Percentiles rank a stretch among this genome's conserved stretches.
These are phyloP conservation scores for Arothron firmamentum DNA, from an alignment of 2,113 vertebrate species.

Conservation along the genomic window DNA sequence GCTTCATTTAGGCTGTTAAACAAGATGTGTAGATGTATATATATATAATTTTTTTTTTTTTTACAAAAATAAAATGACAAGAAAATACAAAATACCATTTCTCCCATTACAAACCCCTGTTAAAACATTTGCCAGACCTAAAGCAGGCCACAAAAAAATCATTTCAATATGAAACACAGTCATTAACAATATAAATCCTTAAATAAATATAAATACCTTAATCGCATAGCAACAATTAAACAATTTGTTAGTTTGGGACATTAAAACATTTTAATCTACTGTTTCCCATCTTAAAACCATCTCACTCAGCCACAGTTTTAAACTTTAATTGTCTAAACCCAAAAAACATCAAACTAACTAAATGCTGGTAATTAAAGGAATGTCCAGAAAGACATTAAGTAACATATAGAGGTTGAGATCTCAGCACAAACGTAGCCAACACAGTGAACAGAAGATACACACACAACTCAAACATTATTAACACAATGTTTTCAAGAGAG, in stretches of 20 bases:
- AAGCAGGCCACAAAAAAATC: slow-evolving; percentile 59
- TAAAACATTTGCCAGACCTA: slow-evolving; percentile 52
- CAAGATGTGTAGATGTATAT: slow-evolving; percentile 8
- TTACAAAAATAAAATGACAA: slow-evolving; percentile 67
- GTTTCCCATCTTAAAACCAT: slow-evolving; percentile 45
- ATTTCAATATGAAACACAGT: slow-evolving; percentile 72
- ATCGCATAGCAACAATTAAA: slow-evolving; percentile 52
- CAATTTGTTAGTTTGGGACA: slow-evolving; percentile 47
- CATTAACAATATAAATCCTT: slow-evolving; percentile 54
- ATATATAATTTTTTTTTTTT: slow-evolving; percentile 22
- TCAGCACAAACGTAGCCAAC: slow-evolving; percentile 63
- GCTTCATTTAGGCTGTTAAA: slow-evolving; percentile 44
- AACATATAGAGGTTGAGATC: slow-evolving; percentile 54
- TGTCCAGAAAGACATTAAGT: slow-evolving; percentile 49
- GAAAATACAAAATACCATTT: slow-evolving; percentile 34
- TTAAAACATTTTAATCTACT: slow-evolving; percentile 47
- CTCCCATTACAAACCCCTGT: slow-evolving; percentile 51
- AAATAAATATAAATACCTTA: too few relatives aligned
- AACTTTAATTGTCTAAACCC: slow-evolving; percentile 29
- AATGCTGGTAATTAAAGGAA: slow-evolving; percentile 31
- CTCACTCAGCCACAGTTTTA: slow-evolving; percentile 17
- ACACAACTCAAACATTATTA: slow-evolving; percentile 49
- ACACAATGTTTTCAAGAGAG: slow-evolving; percentile 66
- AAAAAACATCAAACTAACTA: slow-evolving; percentile 51
- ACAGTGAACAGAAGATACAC: slow-evolving; percentile 63